Base-by-base conservation (phyloP, 2,888 invertebrate genomes). In the Apomyelois bistriatella region DNA sequence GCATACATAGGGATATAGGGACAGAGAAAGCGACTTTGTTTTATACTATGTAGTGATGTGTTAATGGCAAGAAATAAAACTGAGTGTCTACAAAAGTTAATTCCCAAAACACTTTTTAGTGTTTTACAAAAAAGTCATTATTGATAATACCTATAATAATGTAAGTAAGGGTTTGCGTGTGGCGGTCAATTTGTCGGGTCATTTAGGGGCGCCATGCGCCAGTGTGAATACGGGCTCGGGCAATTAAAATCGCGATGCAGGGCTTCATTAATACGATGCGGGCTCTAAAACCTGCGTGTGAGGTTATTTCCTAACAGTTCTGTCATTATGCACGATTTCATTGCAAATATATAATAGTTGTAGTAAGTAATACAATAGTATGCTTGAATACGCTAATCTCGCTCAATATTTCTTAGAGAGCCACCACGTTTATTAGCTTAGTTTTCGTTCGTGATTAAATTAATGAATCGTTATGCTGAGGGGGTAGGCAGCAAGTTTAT, bases 181-280 rank as follows among this genome's bases (percentile, higher is more conserved):
- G 75, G 72, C 74, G 76, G 79, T 85, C 85, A 89, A 87, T 88
- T 89, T 87, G 85, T 80, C 75, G 74, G 82, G 80, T 85, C 85
- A 82, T 83, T 87, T 79, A 78, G 74, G 76, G 77, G 79, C 76
- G 71, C 71, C 71, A 71, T 76, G 79, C 76, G 71, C 71, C 71
- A 71, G 74, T 73, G 62, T 71, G 79, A 79, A 81, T 83, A 83
- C 79, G 85, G 85, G 83, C 66, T 66, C 74, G 70, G 76, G 82
- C 83, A 86, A 88, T 87, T 88, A 86, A 85, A 85, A 79, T 72
- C 66, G 70, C 76, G 74, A 69, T 73, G 74, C 74, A 81, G 76
- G 82, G 83, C 80, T 87, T 87, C 83, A 77, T 79, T 79, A 73
- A 64, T 67, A 69, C 68, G 67, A 74, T 70, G 73, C 64, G 61